These are phyloP conservation scores for Cottus gobio DNA, from an alignment of 2,113 vertebrate species.

Conservation along the genomic window DNA sequence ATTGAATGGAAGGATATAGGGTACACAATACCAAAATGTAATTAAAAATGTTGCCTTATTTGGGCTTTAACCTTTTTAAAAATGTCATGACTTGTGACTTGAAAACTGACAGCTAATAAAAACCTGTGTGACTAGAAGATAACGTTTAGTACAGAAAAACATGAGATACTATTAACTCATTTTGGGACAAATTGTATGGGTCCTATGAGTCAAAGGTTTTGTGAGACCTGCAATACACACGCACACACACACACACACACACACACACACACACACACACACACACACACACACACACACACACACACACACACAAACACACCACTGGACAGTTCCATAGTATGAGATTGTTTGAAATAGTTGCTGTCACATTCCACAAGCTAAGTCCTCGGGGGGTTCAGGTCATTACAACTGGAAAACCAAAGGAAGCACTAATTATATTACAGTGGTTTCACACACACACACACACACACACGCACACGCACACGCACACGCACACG, in stretches of 20 bases:
- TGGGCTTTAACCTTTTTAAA: background rate
- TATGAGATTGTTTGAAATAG: conserved; percentile 60
- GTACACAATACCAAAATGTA: background rate
- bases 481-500: conserved; percentile 6
- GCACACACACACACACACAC: conserved; percentile 18
- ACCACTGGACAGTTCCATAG: conserved; percentile 14
- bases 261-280: conserved; percentile 14
- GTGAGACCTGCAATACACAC: conserved; percentile 13
- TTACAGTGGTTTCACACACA: conserved; percentile 22
- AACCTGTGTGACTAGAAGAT: background rate
- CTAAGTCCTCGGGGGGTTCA: conserved; percentile 51
- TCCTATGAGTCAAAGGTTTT: background rate
- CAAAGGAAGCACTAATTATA: conserved; percentile 62
- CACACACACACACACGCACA: conserved; percentile 20
- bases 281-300: conserved; percentile 26
- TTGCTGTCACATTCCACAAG: conserved; percentile 76
- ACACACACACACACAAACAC: conserved; percentile 21
- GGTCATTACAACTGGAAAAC: conserved; percentile 55
- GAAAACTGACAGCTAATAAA: background rate
- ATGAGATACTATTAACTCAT: background rate
- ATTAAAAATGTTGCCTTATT: background rate
- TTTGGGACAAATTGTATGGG: background rate
- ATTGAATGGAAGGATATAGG: background rate
- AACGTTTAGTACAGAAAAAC: background rate
- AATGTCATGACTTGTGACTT: background rate